Evolutionary conservation across 2,797 vertebrate species (phyloP), one percentile per base, ranked within the genome.

Genomic region (Manis pentadactyla): DNA sequence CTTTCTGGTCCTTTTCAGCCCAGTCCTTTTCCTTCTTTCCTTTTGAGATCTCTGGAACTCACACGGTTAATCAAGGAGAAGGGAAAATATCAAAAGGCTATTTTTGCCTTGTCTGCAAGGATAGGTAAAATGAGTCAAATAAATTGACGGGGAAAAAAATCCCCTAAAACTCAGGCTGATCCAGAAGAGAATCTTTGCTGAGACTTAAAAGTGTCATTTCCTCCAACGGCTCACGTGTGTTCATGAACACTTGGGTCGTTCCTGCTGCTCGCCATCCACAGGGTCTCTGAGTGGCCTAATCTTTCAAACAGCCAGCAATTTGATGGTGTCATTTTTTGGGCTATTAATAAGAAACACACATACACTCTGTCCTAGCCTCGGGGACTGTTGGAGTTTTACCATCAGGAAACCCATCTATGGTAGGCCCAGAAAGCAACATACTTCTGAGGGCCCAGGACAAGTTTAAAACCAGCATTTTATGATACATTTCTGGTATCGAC

Each of bases 71-170:
- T 73, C 18, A 97, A 74, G 34, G 34, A n/a, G 21, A 69, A 92
- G 39, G 63, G 63, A 94, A 83, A 96, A 92, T 57, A 68, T 86
- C 66, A 82, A 49, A 91, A 83, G 93, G 34, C 59, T 63, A 69
- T 96, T 97, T 97, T 73, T 96, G 92, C 75, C 74, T 95, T 88
- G 53, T 83, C 95, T 81, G 6, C 6, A 95, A 96, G 90, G n/a
- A 46, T 51, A 46, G 29, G 14, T 63, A 82, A 94, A 97, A 97
- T 97, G 23, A 6, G 10, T 73, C 90, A 93, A 95, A 95, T 81
- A 92, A 95, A 97, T 14, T 53, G 77, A 95, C 21, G 34, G 25
- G 79, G 1, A 17, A 75, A 63, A 51, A 49, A 59, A 34, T 9
- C 53, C 71, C 59, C 66, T 49, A 37, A 64, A 95, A 73, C 25